phyloP scores from a whole-genome alignment of 2,797 vertebrate genomes.

The Dryobates pubescens region DNA sequence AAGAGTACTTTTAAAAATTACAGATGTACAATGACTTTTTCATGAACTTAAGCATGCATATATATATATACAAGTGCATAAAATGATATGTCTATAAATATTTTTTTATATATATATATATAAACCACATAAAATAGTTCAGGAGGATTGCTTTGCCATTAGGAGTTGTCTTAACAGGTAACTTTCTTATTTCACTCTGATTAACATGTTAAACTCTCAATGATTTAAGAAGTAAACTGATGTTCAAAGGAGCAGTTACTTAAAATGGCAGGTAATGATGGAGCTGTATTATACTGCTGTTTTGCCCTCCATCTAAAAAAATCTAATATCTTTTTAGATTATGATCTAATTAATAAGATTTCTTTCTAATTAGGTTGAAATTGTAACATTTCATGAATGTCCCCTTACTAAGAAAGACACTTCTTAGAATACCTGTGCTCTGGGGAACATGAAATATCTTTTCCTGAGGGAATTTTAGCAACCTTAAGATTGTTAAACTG shows the following conservation, averaged over 20 bases:
- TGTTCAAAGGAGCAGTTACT: not conserved
- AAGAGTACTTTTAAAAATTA: not conserved
- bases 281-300: not conserved
- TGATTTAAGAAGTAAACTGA: constrained; percentile 2
- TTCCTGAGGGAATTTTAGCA: constrained; percentile 53
- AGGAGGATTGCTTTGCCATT: not conserved
- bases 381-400: constrained; percentile 64
- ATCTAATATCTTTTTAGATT: constrained; percentile 48
- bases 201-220: not conserved
- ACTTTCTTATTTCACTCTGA: not conserved
- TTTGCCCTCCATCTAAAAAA: constrained; percentile 56
- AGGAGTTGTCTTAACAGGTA: not conserved
- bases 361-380: constrained; percentile 73
- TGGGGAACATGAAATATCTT: constrained; percentile 57
- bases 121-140: not conserved
- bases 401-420: constrained; percentile 58
- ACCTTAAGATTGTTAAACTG: constrained; percentile 63
- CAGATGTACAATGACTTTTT: not conserved
- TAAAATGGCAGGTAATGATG: constrained; percentile 1
- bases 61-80: not conserved
- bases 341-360: constrained; percentile 72
- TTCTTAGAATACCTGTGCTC: constrained; percentile 53
- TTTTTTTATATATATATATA: not conserved
- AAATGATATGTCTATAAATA: not conserved
- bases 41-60: not conserved